Evolutionary conservation across 2,797 vertebrate genomes (phyloP), one percentile per base, ranked within the genome.

Genomic region (Falco peregrinus): DNA sequence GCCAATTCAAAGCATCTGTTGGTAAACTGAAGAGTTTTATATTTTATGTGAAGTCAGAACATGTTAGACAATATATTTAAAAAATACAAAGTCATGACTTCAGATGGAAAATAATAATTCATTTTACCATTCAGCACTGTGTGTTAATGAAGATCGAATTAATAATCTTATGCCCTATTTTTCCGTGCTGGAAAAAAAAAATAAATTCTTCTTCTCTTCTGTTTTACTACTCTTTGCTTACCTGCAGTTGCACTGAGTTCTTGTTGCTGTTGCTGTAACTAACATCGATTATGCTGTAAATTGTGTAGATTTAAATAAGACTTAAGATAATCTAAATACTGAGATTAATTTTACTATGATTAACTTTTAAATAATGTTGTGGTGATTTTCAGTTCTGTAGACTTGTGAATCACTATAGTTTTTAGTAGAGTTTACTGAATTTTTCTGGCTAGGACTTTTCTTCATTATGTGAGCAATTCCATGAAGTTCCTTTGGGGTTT

Each of bases 381-480:
- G 1, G 4, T 43, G 9, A 14, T 63, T 78, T 67, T 63, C 33
- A 50, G 1, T 45, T 81, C 59, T 83, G 6, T 50, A 81, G 89
- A 47, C 25, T 37, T 54, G 7, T 78, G 19, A 7, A 74, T 25
- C 8, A 41, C 5, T 3, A 12, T 16, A 25, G 2, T 1, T 74
- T 95, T 67, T 45, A 70, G 7, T 41, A 68, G 16, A 77, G 4
- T 26, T 70, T 41, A 45, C 10, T 50, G 11, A 45, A 2, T 39
- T 56, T 73, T 91, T 84, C 22, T 77, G 12, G 1, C 4, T 43
- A 35, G 28, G n/a, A 45, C 4, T 57, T 5, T 2, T 45, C 16
- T 56, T 87, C 0, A 0, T 50, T 77, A 14, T 48, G 4, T 37
- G 12, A 39, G 11, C 3, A 57, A 77, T 31, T 59, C 13, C 0